Percentiles rank a stretch among this genome's conserved stretches.
phyloP scores from a whole-genome alignment of 2,113 vertebrate genomes.

The Actinemys pallida region DNA sequence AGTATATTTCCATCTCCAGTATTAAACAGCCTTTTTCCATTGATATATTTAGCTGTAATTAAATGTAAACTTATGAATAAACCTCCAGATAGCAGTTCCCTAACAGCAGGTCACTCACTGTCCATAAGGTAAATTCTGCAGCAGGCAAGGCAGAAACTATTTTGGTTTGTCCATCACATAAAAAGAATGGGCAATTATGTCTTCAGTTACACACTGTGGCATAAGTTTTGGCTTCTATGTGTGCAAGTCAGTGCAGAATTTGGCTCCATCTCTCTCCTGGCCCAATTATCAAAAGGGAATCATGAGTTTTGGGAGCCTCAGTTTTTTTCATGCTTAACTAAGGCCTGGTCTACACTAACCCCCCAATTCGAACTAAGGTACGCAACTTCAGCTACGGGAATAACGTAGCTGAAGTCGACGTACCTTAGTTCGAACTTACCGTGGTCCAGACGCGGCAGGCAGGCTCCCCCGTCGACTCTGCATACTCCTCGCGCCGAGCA shows the following conservation, averaged over 20 bases:
- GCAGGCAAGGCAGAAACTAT: neutral
- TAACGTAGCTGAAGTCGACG: no score
- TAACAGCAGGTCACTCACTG: neutral
- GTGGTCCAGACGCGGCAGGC: no score
- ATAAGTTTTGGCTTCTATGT: neutral
- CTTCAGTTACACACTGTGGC: neutral
- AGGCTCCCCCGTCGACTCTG: no score
- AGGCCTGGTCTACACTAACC: no score
- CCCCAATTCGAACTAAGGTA: no score
- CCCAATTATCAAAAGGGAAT: neutral
- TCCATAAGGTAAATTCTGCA: neutral
- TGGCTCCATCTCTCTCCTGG: neutral
- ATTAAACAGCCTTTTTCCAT: neutral
- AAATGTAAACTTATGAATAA: neutral
- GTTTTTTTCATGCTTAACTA: neutral
- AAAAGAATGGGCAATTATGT: rapidly evolving
- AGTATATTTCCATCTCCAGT: neutral
- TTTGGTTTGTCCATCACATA: neutral
- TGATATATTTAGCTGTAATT: neutral
- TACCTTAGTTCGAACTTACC: no score
- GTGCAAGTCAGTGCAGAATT: neutral
- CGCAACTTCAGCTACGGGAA: no score
- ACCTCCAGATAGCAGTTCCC: neutral
- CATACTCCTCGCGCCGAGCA: no score
- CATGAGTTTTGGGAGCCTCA: neutral